phyloP scores from a whole-genome alignment of 2,113 vertebrate genomes.

The Coptodon rendalli region DNA sequence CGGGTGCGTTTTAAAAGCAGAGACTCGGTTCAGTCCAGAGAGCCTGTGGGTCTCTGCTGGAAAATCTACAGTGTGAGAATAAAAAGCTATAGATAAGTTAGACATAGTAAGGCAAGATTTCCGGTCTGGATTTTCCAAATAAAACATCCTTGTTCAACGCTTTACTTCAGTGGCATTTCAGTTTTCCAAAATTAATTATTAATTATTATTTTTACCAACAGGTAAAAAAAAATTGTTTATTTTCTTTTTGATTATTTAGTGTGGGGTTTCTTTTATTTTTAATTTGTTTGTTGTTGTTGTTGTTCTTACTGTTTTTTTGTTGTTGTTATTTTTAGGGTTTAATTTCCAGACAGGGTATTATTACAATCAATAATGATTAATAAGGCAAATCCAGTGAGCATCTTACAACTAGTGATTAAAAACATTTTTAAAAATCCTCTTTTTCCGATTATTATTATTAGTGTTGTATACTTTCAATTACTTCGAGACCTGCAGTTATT shows the following conservation, averaged over 20 bases:
- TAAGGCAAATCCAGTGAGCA: background rate
- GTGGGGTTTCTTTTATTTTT: background rate
- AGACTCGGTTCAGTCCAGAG: background rate
- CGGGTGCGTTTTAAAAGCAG: background rate
- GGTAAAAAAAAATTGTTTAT: background rate
- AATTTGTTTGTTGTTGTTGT: rapidly evolving
- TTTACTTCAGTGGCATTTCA: background rate
- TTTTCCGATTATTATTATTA: background rate
- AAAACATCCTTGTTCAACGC: background rate
- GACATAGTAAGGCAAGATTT: rapidly evolving
- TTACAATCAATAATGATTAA: rapidly evolving
- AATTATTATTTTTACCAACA: too few species aligned
- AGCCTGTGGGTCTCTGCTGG: background rate
- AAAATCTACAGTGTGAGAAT: constrained; percentile 39
- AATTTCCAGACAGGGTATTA: background rate
- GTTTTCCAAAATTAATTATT: background rate
- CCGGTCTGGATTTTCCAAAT: background rate
- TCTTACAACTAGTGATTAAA: background rate
- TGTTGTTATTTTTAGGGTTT: background rate
- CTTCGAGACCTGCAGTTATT: background rate
- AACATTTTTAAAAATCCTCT: background rate
- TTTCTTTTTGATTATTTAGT: background rate
- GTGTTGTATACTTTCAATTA: background rate
- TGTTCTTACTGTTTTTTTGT: rapidly evolving
- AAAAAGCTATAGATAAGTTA: background rate